Evolutionary conservation across 1,140 invertebrate genomes (phyloP).

Genomic region (Drosophila pandora): DNA sequence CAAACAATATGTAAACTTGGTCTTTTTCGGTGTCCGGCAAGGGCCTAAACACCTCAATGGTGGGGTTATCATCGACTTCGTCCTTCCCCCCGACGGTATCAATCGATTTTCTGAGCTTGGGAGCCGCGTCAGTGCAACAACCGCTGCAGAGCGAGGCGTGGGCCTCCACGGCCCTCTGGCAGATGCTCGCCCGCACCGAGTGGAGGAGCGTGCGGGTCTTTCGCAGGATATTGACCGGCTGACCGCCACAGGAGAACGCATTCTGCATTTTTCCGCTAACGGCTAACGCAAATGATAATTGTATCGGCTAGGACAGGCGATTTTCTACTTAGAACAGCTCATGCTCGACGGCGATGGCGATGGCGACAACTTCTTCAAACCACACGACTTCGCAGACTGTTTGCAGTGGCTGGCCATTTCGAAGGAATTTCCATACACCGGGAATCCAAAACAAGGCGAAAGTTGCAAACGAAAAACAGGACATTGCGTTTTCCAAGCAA

Average conservation of each 20-base stretch:
- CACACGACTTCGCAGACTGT: slow-evolving; percentile 53
- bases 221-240: slow-evolving; percentile 39
- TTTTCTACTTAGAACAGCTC: not conserved
- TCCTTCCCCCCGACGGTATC: slow-evolving; percentile 31
- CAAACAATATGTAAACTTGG: not conserved
- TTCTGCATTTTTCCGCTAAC: slow-evolving; percentile 50
- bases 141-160: slow-evolving; percentile 5
- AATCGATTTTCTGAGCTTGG: slow-evolving; percentile 61
- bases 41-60: slow-evolving; percentile 26
- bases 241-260: slow-evolving; percentile 38
- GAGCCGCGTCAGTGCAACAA: slow-evolving; percentile 34
- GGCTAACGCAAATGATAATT: slow-evolving; percentile 6
- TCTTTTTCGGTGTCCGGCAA: slow-evolving; percentile 23
- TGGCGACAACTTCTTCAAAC: slow-evolving; percentile 25
- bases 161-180: slow-evolving; percentile 22
- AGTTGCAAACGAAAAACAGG: slow-evolving; percentile 75
- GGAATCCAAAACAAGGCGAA: slow-evolving; percentile 53
- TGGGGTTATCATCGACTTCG: slow-evolving; percentile 31
- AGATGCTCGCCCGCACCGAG: slow-evolving; percentile 32
- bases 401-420: slow-evolving; percentile 44
- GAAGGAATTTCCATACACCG: slow-evolving; percentile 63
- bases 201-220: slow-evolving; percentile 37
- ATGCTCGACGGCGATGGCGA: not conserved
- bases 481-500: slow-evolving; percentile 70
- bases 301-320: not conserved